These are phyloP conservation scores for Dynastes hyllus DNA, from an alignment of 2,888 invertebrate species.

Conservation along the genomic window DNA sequence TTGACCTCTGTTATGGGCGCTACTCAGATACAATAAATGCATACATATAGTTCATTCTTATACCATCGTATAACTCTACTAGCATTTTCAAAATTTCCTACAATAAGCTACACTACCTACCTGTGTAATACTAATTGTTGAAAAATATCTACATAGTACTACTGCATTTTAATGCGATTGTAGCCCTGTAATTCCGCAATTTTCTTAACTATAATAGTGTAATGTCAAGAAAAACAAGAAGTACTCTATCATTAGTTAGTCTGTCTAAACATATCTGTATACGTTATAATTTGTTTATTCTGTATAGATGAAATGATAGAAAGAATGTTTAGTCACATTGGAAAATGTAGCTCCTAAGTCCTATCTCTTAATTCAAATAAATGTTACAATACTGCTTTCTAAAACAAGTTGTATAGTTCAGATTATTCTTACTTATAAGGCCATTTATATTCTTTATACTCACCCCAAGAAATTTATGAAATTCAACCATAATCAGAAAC, in stretches of 20 bases:
- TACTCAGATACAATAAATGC: neutral
- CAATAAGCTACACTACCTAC: constrained; percentile 5
- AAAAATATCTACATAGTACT: neutral
- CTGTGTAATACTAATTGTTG: neutral
- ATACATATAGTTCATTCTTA: neutral
- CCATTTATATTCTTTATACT: too few species aligned
- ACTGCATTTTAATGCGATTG: too few species aligned
- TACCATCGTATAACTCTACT: neutral
- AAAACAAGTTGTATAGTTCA: too few species aligned
- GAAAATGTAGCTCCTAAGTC: neutral
- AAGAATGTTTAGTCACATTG: neutral
- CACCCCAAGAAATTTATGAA: too few species aligned
- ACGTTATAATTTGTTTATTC: constrained; percentile 16
- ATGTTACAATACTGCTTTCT: neutral
- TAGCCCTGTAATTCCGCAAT: neutral
- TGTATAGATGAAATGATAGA: neutral
- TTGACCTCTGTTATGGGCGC: neutral
- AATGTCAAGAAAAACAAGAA: constrained; percentile 10
- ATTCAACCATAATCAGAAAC: too few species aligned
- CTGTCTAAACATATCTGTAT: constrained; percentile 45
- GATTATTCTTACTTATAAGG: too few species aligned
- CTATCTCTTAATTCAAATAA: too few species aligned
- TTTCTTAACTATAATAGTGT: neutral
- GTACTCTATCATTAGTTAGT: constrained; percentile 12
- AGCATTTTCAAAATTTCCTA: neutral